Evolutionary conservation across 1,140 invertebrate genomes (phyloP).

Genomic region (Drosophila simulans): DNA sequence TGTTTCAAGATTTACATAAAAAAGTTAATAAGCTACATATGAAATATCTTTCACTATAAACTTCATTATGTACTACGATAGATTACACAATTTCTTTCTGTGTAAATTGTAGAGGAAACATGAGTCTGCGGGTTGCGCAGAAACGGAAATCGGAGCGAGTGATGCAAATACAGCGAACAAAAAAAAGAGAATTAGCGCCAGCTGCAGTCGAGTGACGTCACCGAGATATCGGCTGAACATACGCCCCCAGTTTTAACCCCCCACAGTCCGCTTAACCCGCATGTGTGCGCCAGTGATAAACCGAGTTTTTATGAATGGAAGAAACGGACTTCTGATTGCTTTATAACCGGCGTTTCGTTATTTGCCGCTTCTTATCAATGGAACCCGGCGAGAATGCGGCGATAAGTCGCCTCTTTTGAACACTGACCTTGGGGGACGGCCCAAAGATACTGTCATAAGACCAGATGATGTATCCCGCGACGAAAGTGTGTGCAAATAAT

Average conservation of each 20-base stretch:
- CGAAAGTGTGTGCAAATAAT: slow-evolving; percentile 11
- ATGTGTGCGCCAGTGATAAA: slow-evolving; percentile 51
- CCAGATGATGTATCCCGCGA: slow-evolving; percentile 2
- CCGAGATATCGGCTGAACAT: slow-evolving; percentile 28
- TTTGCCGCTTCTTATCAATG: slow-evolving; percentile 61
- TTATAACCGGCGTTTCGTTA: slow-evolving; percentile 47
- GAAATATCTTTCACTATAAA: neutral
- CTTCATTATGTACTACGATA: neutral
- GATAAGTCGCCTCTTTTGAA: slow-evolving; percentile 64
- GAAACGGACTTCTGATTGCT: slow-evolving; percentile 72
- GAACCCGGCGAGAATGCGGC: slow-evolving; percentile 13
- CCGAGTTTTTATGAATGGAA: slow-evolving; percentile 72
- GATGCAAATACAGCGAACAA: slow-evolving; percentile 15
- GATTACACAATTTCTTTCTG: neutral
- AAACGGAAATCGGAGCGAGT: slow-evolving; percentile 42
- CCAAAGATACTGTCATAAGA: slow-evolving; percentile 17
- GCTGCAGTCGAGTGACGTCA: slow-evolving; percentile 72
- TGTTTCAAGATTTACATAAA: neutral
- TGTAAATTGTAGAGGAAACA: neutral
- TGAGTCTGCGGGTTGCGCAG: slow-evolving; percentile 31
- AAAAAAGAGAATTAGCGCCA: slow-evolving; percentile 58
- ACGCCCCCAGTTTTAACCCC: slow-evolving; percentile 44
- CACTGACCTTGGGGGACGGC: slow-evolving; percentile 59
- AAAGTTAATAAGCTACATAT: neutral
- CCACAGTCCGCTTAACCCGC: slow-evolving; percentile 10